Evolutionary conservation across 2,113 vertebrate genomes (phyloP).

Genomic region (Hyperopisus bebe): DNA sequence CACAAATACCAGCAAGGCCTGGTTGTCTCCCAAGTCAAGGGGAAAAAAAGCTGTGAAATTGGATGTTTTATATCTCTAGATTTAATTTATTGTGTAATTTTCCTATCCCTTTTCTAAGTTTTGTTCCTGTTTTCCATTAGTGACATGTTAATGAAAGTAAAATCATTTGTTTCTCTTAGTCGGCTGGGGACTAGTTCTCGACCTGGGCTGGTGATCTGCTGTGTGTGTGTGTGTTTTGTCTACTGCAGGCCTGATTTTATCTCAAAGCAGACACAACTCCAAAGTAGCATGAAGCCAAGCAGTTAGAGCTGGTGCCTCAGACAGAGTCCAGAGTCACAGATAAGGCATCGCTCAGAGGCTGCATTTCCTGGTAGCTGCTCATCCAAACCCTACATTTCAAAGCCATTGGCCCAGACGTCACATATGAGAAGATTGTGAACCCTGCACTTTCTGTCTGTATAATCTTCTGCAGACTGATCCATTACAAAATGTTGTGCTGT

Average conservation of each 20-base stretch:
- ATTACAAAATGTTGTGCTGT: background rate
- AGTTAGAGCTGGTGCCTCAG: background rate
- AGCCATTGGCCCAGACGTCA: background rate
- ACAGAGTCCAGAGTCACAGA: background rate
- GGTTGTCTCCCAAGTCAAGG: background rate
- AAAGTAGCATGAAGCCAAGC: background rate
- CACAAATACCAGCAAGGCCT: background rate
- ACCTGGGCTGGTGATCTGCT: background rate
- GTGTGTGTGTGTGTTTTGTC: slow-evolving; percentile 44
- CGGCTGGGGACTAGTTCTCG: slow-evolving; percentile 2
- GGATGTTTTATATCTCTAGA: background rate
- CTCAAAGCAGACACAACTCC: slow-evolving; percentile 32
- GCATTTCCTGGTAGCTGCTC: background rate
- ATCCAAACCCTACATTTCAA: background rate
- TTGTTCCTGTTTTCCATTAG: background rate
- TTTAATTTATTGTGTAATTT: background rate
- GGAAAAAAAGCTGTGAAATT: background rate
- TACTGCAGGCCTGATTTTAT: slow-evolving; percentile 36
- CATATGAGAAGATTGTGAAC: background rate
- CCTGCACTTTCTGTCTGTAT: background rate
- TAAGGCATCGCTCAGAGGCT: background rate
- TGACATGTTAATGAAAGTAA: background rate
- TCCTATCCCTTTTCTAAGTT: background rate
- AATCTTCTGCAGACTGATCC: background rate
- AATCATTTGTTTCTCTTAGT: background rate